phyloP scores from a whole-genome alignment of 2,888 invertebrate species.

The Sclerodermus sp. region DNA sequence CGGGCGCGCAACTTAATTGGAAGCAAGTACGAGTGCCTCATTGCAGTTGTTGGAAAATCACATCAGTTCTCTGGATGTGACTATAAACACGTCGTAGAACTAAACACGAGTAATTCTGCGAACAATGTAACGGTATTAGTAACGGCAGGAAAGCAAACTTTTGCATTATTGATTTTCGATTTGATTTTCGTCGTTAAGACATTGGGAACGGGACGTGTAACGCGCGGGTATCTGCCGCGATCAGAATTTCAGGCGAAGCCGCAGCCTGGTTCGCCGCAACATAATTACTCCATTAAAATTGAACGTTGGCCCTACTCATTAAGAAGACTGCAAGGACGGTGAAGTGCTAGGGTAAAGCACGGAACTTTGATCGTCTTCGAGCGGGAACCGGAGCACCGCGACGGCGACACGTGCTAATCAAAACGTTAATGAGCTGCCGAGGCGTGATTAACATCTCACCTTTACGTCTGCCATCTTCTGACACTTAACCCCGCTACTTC shows the following conservation, averaged over 20 bases:
- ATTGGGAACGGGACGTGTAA: too few relatives aligned
- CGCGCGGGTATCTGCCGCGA: constrained; percentile 4
- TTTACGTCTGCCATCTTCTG: constrained; percentile 26
- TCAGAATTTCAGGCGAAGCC: constrained; percentile 12
- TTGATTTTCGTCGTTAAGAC: too few relatives aligned
- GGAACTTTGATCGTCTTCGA: constrained; percentile 38
- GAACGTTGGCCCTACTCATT: constrained; percentile 33
- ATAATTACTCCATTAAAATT: constrained; percentile 42
- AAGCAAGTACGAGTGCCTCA: too few relatives aligned
- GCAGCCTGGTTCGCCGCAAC: constrained; percentile 16
- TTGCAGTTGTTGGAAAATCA: too few relatives aligned
- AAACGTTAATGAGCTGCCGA: constrained; percentile 46
- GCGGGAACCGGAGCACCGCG: constrained; percentile 7
- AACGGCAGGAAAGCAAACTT: too few relatives aligned
- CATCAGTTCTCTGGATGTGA: too few relatives aligned
- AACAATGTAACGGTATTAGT: too few relatives aligned
- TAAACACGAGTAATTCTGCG: too few relatives aligned
- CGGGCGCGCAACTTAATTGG: too few relatives aligned
- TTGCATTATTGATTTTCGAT: too few relatives aligned
- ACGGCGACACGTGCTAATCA: constrained; percentile 38
- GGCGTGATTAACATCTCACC: constrained; percentile 39
- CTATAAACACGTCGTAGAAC: too few relatives aligned
- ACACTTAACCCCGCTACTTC: constrained; percentile 14
- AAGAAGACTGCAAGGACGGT: constrained; percentile 31
- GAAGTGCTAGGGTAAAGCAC: constrained; percentile 19